Conservation (phyloP, 2,113 vertebrate genomes). For the Trachemys scripta region DNA sequence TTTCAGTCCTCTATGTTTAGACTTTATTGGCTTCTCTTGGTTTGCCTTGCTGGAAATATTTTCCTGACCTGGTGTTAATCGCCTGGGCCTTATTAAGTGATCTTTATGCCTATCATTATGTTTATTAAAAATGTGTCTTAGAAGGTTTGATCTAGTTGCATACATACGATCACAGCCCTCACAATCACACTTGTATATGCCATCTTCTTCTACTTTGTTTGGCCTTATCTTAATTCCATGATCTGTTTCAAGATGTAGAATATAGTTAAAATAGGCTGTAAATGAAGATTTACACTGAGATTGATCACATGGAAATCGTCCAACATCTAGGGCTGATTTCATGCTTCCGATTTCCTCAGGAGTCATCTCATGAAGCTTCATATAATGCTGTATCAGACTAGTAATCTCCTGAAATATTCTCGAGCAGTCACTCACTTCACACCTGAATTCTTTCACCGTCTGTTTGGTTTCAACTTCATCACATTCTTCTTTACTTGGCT, state of each 20-base stretch:
- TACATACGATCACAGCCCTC: conserved; percentile 95
- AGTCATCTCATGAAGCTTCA: conserved; percentile 92
- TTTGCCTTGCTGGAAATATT: conserved; percentile 83
- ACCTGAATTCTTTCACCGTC: conserved; percentile 88
- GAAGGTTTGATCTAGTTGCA: conserved; percentile 93
- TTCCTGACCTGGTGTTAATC: conserved; percentile 84
- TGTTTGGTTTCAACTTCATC: conserved; percentile 75
- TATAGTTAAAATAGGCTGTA: conserved; percentile 87
- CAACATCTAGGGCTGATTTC: conserved; percentile 81
- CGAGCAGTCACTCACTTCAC: conserved; percentile 94
- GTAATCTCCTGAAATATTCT: conserved; percentile 92
- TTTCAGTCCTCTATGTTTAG: conserved; percentile 82
- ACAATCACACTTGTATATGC: conserved; percentile 91
- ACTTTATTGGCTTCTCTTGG: conserved; percentile 83
- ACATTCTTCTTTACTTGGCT: conserved; percentile 72
- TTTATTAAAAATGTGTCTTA: conserved; percentile 95
- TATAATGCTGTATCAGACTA: conserved; percentile 92
- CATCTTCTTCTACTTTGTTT: conserved; percentile 82
- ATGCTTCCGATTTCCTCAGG: conserved; percentile 87
- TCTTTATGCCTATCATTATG: conserved; percentile 91
- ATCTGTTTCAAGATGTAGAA: conserved; percentile 88
- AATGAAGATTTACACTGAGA: conserved; percentile 87
- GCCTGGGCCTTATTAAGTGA: conserved; percentile 88
- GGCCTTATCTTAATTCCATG: conserved; percentile 85
- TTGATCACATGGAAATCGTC: conserved; percentile 91